Conservation (phyloP, 2,113 vertebrate species). For the Ceyx margarethae region DNA sequence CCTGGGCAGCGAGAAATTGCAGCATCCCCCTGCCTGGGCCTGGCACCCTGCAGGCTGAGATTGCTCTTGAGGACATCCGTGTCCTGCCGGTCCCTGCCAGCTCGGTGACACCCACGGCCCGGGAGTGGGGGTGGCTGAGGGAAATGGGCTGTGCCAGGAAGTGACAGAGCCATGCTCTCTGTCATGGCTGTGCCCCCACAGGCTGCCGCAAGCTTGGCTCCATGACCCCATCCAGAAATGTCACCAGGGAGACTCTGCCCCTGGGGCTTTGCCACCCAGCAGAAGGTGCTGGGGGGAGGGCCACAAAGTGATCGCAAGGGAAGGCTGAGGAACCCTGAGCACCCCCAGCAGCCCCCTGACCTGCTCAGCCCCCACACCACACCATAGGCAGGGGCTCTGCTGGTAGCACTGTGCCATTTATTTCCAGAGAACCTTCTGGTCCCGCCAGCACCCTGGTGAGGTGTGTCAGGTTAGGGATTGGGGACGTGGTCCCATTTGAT, state of each 20-base stretch:
- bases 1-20: not conserved
- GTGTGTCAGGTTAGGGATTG: not conserved
- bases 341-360: fast-evolving
- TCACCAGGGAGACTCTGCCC: not conserved
- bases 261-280: not conserved
- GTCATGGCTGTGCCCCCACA: fast-evolving
- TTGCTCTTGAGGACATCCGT: not conserved
- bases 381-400: not conserved
- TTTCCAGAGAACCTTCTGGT: not conserved
- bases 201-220: fast-evolving
- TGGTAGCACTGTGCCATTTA: not conserved
- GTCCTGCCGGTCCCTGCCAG: not conserved
- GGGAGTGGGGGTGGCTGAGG: fast-evolving
- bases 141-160: not conserved
- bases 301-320: fast-evolving
- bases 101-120: fast-evolving
- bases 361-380: not conserved
- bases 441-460: not conserved
- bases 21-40: not conserved
- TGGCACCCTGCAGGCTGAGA: not conserved
- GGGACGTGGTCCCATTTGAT: not conserved
- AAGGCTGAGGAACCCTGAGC: not conserved
- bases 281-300: not conserved
- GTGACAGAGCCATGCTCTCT: not conserved
- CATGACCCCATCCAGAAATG: not conserved